phyloP scores from a whole-genome alignment of 2,113 vertebrate genomes.

The Heterocephalus glaber region DNA sequence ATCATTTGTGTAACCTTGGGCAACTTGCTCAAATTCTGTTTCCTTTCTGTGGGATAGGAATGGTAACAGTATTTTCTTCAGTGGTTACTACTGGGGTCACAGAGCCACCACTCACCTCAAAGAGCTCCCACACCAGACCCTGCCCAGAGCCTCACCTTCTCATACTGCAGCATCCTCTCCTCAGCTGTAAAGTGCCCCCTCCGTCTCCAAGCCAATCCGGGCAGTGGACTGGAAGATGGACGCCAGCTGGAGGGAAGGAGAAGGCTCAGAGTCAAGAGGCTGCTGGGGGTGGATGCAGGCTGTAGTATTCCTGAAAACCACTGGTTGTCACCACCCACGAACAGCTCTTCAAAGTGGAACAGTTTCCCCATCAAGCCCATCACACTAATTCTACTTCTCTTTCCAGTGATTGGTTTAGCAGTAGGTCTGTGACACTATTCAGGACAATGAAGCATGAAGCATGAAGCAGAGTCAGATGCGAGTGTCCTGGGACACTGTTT shows the following conservation, averaged over 20 bases:
- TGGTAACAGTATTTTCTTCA: neutral
- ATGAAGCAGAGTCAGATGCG: neutral
- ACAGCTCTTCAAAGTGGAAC: neutral
- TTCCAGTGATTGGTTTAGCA: neutral
- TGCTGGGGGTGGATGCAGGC: neutral
- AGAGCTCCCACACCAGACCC: neutral
- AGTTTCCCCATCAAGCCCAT: neutral
- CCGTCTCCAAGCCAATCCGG: constrained; percentile 81
- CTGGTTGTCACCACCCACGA: neutral
- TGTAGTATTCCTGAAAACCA: neutral
- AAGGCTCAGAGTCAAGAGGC: neutral
- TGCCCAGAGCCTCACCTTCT: constrained; percentile 69
- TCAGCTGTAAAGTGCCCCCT: constrained; percentile 86
- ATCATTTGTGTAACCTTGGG: no score
- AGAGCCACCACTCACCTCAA: no score
- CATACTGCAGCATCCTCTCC: constrained; percentile 87
- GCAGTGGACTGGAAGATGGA: constrained; percentile 82
- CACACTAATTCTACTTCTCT: neutral
- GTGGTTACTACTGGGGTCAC: neutral
- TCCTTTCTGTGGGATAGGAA: neutral
- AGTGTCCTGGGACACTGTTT: neutral
- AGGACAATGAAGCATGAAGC: neutral
- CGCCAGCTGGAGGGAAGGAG: constrained; percentile 80
- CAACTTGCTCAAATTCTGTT: no score
- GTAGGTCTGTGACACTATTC: neutral